Percentiles rank a stretch among this genome's conserved stretches.
These are phyloP conservation scores for Scartelaos histophorus DNA, from an alignment of 2,113 vertebrate species.

Conservation along the genomic window DNA sequence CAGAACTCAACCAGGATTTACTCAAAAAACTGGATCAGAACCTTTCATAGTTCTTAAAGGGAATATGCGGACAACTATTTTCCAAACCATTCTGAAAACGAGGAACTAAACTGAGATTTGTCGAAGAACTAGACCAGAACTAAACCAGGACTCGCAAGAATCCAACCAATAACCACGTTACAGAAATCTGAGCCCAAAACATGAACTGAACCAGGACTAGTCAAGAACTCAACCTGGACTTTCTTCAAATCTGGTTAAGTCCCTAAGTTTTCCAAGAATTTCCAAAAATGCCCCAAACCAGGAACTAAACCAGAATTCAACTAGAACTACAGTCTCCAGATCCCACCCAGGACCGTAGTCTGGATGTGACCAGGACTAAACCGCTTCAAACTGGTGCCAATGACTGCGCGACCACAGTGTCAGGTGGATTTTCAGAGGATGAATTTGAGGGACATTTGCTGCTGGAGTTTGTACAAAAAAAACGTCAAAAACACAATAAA, in stretches of 20 bases:
- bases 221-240: too few species aligned
- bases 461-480: conserved; percentile 90
- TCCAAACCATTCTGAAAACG: background rate
- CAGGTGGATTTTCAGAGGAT: conserved; percentile 54
- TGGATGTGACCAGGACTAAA: background rate
- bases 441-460: conserved; percentile 82
- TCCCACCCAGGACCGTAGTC: background rate
- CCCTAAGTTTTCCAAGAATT: too few species aligned
- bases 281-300: too few species aligned
- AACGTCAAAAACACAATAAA: conserved; percentile 83
- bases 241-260: too few species aligned
- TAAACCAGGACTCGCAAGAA: background rate
- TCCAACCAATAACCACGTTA: background rate
- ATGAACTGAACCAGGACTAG: background rate
- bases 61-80: background rate
- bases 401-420: conserved; percentile 26
- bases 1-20: conserved; percentile 21
- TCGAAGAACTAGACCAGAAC: background rate
- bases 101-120: background rate
- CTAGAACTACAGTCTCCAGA: background rate
- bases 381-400: conserved; percentile 75
- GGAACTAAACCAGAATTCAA: background rate
- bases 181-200: background rate
- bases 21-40: background rate
- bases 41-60: background rate